Conservation (phyloP, 2,888 invertebrate genomes). For the Polyommatus iphigenia region DNA sequence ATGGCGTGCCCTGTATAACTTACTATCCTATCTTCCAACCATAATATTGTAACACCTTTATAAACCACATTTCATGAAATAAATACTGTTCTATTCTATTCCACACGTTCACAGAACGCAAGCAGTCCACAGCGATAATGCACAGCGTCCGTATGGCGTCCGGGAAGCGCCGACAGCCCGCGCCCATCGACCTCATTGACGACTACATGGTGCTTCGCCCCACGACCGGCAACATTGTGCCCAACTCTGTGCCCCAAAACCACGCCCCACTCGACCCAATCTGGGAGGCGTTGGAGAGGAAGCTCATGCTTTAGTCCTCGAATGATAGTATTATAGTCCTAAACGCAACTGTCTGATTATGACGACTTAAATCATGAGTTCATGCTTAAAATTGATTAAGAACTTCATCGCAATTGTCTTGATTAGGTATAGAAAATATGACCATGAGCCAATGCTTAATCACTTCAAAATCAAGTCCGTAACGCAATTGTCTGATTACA, state of each 20-base stretch:
- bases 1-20: too few relatives aligned
- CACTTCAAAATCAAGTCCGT: not conserved
- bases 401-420: too few relatives aligned
- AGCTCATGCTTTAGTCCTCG: constrained; percentile 51
- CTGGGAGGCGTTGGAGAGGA: constrained; percentile 67
- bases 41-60: too few relatives aligned
- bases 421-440: too few relatives aligned
- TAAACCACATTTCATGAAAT: too few relatives aligned
- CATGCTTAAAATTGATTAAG: too few relatives aligned
- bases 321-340: not conserved
- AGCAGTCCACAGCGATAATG: constrained; percentile 63
- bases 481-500: not conserved
- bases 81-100: too few relatives aligned
- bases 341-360: not conserved
- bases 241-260: constrained; percentile 36
- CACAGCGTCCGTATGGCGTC: constrained; percentile 62
- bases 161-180: constrained; percentile 50
- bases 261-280: constrained; percentile 54
- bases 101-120: constrained; percentile 54
- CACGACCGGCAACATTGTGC: constrained; percentile 32
- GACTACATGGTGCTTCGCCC: constrained; percentile 49
- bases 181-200: constrained; percentile 34
- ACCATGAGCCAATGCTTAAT: not conserved
- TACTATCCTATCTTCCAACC: too few relatives aligned
- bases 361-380: too few relatives aligned